phyloP scores from a whole-genome alignment of 2,888 invertebrate genomes.

The Amphipyra berbera region DNA sequence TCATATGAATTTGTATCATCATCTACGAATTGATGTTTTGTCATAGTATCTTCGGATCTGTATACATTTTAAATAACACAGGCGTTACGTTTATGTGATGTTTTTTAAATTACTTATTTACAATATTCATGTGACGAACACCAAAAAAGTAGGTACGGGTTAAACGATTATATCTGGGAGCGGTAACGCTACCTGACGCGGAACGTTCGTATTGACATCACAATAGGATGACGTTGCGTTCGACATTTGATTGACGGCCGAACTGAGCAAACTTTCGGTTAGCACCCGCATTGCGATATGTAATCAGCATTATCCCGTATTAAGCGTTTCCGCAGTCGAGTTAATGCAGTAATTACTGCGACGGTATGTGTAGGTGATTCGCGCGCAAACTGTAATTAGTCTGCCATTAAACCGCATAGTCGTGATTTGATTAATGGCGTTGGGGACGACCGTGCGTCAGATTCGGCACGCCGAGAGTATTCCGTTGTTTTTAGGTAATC shows the following conservation, averaged over 20 bases:
- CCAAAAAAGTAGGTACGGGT: slow-evolving; percentile 9
- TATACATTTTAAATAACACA: no score
- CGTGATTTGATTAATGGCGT: slow-evolving; percentile 85
- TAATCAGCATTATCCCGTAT: slow-evolving; percentile 76
- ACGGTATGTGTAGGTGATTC: slow-evolving; percentile 74
- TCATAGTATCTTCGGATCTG: no score
- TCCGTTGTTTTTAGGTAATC: slow-evolving; percentile 74
- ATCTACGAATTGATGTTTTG: no score
- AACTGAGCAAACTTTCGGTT: slow-evolving; percentile 68
- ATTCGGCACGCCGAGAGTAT: slow-evolving; percentile 56
- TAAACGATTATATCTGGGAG: slow-evolving; percentile 23
- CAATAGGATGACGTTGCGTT: slow-evolving; percentile 63
- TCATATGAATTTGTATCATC: no score
- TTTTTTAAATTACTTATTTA: no score
- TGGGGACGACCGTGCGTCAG: slow-evolving; percentile 63
- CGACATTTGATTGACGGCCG: slow-evolving; percentile 71
- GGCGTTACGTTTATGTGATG: no score
- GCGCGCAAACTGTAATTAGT: slow-evolving; percentile 85
- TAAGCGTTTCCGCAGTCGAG: slow-evolving; percentile 72
- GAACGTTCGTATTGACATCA: slow-evolving; percentile 54
- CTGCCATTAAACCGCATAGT: slow-evolving; percentile 84
- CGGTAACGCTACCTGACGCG: slow-evolving; percentile 22
- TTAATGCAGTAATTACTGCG: slow-evolving; percentile 77
- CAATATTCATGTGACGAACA: no score
- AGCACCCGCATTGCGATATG: slow-evolving; percentile 75